A percentile compares a stretch with the other conserved stretches of the same genome.
Evolutionary conservation across 2,888 invertebrate species (phyloP).

Genomic region (Trimorus sp.): DNA sequence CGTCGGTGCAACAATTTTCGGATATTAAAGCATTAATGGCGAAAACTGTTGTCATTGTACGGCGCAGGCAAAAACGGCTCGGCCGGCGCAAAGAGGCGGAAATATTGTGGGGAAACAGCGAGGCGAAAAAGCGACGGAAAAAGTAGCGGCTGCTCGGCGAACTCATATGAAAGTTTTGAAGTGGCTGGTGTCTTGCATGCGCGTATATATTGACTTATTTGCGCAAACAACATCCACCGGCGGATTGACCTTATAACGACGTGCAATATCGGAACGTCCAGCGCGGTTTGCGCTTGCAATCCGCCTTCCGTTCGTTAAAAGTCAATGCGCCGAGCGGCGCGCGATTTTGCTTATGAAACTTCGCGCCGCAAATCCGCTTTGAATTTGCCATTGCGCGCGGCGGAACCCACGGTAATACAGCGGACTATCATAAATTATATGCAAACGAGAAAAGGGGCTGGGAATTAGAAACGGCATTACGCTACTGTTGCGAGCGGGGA

Average conservation of each 20-base stretch:
- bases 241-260: slow-evolving; percentile 62
- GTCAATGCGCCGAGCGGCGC: slow-evolving; percentile 46
- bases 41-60: slow-evolving; percentile 39
- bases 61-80: slow-evolving; percentile 19
- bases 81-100: neutral
- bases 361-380: slow-evolving; percentile 49
- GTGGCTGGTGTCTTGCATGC: slow-evolving; percentile 54
- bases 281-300: slow-evolving; percentile 42
- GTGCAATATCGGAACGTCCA: slow-evolving; percentile 60
- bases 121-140: slow-evolving; percentile 29
- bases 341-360: slow-evolving; percentile 58
- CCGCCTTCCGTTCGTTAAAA: slow-evolving; percentile 58
- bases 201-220: slow-evolving; percentile 60
- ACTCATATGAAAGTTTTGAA: slow-evolving; percentile 63
- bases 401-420: slow-evolving; percentile 44
- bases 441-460: slow-evolving; percentile 15
- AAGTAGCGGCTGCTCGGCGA: slow-evolving; percentile 31
- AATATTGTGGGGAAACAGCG: neutral
- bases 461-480: slow-evolving; percentile 46
- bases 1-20: neutral
- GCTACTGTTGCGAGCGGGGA: slow-evolving; percentile 18
- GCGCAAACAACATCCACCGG: slow-evolving; percentile 62
- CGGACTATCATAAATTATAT: slow-evolving; percentile 49
- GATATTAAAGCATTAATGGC: slow-evolving; percentile 25
- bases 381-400: slow-evolving; percentile 43